Percentiles rank a stretch among this genome's conserved stretches.
These are phyloP conservation scores for Gnathonemus echidnorhynchus DNA, from an alignment of 2,113 vertebrate genomes.

Conservation along the genomic window DNA sequence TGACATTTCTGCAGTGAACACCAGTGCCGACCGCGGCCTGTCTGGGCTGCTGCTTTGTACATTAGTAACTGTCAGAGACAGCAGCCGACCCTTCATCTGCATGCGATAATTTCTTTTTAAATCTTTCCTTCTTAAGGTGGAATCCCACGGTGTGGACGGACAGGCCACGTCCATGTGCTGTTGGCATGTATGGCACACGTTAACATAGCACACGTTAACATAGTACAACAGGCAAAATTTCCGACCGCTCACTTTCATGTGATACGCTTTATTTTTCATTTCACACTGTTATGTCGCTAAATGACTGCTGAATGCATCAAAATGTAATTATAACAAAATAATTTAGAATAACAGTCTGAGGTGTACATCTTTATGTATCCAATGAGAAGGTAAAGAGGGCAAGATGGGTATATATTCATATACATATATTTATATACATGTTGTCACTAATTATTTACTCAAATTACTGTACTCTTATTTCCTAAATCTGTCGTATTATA, in stretches of 20 bases:
- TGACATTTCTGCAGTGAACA: slow-evolving; percentile 99
- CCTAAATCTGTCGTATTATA: background rate
- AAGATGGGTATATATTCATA: background rate
- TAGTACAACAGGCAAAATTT: background rate
- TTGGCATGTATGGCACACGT: background rate
- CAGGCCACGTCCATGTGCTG: background rate
- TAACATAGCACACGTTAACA: background rate
- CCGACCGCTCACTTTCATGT: background rate
- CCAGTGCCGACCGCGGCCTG: slow-evolving; percentile 71
- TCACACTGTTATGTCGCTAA: background rate
- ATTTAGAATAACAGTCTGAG: background rate
- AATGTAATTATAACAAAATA: background rate
- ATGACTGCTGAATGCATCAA: background rate
- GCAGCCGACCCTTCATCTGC: slow-evolving; percentile 66
- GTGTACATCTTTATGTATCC: background rate
- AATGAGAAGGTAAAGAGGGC: background rate
- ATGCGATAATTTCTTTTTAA: slow-evolving; percentile 61
- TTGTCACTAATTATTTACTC: background rate
- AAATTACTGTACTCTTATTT: background rate
- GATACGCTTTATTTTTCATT: background rate
- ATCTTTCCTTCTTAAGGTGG: slow-evolving; percentile 73
- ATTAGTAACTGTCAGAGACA: slow-evolving; percentile 98
- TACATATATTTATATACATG: background rate
- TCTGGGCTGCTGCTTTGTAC: slow-evolving; percentile 93
- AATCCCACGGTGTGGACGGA: slow-evolving; percentile 38